Percentiles rank a stretch among this genome's conserved stretches.
Evolutionary conservation across 2,888 invertebrate species (phyloP).

Genomic region (Thecophora atra): DNA sequence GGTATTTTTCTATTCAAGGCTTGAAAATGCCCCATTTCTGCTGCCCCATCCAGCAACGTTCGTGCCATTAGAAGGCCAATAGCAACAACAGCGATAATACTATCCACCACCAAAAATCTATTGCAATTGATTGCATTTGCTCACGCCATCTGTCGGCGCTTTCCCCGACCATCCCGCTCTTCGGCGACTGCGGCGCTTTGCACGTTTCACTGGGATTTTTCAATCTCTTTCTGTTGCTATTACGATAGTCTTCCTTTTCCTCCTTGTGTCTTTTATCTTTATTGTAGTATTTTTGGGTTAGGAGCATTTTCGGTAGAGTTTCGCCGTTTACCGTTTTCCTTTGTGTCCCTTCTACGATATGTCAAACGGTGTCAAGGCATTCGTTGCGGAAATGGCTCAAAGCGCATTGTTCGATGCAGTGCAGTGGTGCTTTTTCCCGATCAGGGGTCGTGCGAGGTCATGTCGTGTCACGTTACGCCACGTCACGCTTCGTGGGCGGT

Average conservation of each 20-base stretch:
- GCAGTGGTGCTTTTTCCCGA: neutral
- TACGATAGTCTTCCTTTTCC: too few relatives aligned
- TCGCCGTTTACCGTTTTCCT: neutral
- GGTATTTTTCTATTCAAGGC: too few relatives aligned
- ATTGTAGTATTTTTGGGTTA: neutral
- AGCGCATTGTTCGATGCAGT: neutral
- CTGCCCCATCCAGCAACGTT: neutral
- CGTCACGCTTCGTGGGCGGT: neutral
- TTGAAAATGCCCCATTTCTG: too few relatives aligned
- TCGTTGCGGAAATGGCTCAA: neutral
- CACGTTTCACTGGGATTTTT: slow-evolving; percentile 3
- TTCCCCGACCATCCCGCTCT: neutral
- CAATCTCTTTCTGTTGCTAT: neutral
- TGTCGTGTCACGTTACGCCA: neutral
- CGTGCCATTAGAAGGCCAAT: neutral
- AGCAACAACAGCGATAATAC: neutral
- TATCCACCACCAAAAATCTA: neutral
- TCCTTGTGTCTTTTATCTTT: neutral
- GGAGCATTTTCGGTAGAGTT: neutral
- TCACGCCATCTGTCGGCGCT: slow-evolving; percentile 24
- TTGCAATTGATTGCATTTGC: slow-evolving; percentile 16
- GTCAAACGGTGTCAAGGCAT: slow-evolving; percentile 3
- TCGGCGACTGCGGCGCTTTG: too few relatives aligned
- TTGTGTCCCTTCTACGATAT: neutral
- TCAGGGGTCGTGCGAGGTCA: neutral